These are phyloP conservation scores for Peromyscus aztecus DNA, from an alignment of 2,797 vertebrate genomes.

Conservation along the genomic window DNA sequence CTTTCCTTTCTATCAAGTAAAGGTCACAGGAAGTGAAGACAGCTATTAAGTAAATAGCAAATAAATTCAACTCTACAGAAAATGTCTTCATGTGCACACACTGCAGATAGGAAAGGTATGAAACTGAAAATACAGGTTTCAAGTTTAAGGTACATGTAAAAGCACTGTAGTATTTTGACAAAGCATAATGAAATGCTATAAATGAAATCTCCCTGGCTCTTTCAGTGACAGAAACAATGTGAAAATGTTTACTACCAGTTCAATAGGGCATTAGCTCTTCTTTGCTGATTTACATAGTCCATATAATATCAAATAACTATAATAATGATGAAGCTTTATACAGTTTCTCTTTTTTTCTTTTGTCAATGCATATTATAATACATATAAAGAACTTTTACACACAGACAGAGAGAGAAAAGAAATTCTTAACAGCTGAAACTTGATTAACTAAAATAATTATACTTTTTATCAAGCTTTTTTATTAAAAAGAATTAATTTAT, in stretches of 20 bases:
- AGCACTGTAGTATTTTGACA: constrained; percentile 73
- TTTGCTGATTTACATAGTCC: not conserved
- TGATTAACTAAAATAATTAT: constrained; percentile 30
- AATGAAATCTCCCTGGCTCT: not conserved
- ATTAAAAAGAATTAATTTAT: not conserved
- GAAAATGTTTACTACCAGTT: not conserved
- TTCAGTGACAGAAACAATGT: not conserved
- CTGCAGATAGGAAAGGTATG: constrained; percentile 62
- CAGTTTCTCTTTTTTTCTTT: not conserved
- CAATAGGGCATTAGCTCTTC: not conserved
- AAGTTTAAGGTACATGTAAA: constrained; percentile 68
- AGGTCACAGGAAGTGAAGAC: constrained; percentile 83
- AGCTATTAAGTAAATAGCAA: constrained; percentile 85
- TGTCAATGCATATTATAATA: not conserved
- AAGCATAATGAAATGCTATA: constrained; percentile 57
- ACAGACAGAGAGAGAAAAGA: not conserved
- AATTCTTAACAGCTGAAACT: not conserved
- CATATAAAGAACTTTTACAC: not conserved
- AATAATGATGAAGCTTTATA: not conserved
- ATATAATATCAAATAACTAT: not conserved
- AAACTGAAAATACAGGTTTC: constrained; percentile 76
- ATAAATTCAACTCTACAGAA: constrained; percentile 83
- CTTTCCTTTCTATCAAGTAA: constrained; percentile 85
- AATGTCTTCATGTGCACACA: constrained; percentile 69
- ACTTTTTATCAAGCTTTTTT: not conserved